These are phyloP conservation scores for Leptopilina drosophilae DNA, from an alignment of 2,888 invertebrate species.

Conservation along the genomic window DNA sequence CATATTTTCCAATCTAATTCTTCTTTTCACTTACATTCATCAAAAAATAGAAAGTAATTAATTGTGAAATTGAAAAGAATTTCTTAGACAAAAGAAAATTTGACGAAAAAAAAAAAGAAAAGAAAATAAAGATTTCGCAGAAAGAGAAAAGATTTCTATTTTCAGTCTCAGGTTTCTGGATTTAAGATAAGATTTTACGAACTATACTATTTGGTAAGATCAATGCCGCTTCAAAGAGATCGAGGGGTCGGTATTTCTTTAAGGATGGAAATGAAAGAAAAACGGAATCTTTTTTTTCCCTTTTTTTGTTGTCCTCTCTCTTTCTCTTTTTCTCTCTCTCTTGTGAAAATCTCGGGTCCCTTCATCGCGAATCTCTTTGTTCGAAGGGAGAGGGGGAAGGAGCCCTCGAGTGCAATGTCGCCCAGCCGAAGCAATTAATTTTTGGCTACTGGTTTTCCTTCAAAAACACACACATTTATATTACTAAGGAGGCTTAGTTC, in stretches of 20 bases:
- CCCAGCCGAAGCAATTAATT: constrained; percentile 61
- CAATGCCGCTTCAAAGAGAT: constrained; percentile 52
- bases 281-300: constrained; percentile 34
- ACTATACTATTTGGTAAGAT: constrained; percentile 50
- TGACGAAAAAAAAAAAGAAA: no score
- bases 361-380: constrained; percentile 18
- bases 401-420: constrained; percentile 49
- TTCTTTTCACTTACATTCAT: no score
- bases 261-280: constrained; percentile 47
- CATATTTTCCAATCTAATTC: no score
- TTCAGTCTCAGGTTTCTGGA: neutral
- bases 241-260: constrained; percentile 52
- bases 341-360: neutral
- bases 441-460: constrained; percentile 42
- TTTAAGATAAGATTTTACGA: constrained; percentile 15
- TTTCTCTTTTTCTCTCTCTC: constrained; percentile 25
- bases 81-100: no score
- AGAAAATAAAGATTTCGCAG: neutral
- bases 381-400: constrained; percentile 14
- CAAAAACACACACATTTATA: no score
- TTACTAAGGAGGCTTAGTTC: no score
- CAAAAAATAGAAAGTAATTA: no score
- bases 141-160: neutral
- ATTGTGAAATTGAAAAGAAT: no score
- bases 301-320: no score